phyloP scores from a whole-genome alignment of 1,140 invertebrate species.

The Ditylenchus dipsaci region DNA sequence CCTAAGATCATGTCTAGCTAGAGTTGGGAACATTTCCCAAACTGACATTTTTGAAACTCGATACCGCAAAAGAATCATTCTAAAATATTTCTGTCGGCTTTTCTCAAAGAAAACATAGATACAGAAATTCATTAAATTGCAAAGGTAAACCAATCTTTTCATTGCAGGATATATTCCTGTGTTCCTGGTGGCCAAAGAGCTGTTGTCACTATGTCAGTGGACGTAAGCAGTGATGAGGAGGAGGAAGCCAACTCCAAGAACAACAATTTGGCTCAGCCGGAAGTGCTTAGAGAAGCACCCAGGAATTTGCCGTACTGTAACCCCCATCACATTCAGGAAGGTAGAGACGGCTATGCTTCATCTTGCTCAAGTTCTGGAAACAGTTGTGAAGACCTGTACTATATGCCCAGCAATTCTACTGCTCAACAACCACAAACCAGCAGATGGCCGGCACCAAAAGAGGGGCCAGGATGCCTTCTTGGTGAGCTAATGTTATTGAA shows the following conservation, averaged over 20 bases:
- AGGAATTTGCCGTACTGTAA: background rate
- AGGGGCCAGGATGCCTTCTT: background rate
- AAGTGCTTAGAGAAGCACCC: background rate
- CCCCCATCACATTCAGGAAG: background rate
- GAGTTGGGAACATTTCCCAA: no score
- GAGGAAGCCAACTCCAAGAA: slow-evolving; percentile 11
- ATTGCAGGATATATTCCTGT: slow-evolving; percentile 24
- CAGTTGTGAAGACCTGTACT: background rate
- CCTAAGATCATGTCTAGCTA: no score
- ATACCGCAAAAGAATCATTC: no score
- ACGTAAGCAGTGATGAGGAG: background rate
- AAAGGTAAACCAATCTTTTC: background rate
- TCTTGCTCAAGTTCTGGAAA: background rate
- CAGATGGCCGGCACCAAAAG: no score
- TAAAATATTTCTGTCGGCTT: background rate
- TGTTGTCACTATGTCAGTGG: slow-evolving; percentile 18
- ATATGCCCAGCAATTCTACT: background rate
- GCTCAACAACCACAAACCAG: no score
- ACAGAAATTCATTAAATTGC: no score
- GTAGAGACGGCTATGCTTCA: background rate
- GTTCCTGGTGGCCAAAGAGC: slow-evolving; percentile 21
- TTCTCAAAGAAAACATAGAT: no score
- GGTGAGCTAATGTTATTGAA: background rate
- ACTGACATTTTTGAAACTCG: no score
- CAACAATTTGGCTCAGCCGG: background rate